Conservation (phyloP, 2,797 vertebrate species). For the Acomys russatus region DNA sequence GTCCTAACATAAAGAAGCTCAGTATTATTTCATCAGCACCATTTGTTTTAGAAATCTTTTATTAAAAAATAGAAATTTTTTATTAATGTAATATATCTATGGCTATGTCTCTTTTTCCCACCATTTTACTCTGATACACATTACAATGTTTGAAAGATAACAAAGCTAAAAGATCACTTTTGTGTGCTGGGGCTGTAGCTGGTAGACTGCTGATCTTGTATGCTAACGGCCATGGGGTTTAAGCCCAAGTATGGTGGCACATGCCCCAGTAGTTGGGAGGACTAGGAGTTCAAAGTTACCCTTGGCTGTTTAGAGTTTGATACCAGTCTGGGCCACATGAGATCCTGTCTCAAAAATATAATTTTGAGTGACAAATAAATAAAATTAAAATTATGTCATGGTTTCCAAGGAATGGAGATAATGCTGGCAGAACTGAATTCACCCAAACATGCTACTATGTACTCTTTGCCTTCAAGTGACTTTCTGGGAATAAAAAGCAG, state of each 20-base stretch:
- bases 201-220: background rate
- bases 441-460: background rate
- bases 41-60: background rate
- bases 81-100: background rate
- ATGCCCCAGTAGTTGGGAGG: background rate
- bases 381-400: background rate
- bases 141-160: background rate
- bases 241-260: background rate
- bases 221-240: background rate
- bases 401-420: background rate
- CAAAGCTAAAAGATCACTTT: background rate
- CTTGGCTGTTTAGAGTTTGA: background rate
- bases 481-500: background rate
- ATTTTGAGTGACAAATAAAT: background rate
- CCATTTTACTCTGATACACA: background rate
- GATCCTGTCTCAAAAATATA: background rate
- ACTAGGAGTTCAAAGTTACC: background rate
- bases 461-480: background rate
- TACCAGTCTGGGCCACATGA: background rate
- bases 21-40: background rate
- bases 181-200: background rate
- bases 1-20: background rate
- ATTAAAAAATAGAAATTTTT: background rate
- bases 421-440: background rate
- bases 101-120: background rate